These are phyloP conservation scores for Mareca strepera DNA, from an alignment of 2,797 vertebrate genomes.

Conservation along the genomic window DNA sequence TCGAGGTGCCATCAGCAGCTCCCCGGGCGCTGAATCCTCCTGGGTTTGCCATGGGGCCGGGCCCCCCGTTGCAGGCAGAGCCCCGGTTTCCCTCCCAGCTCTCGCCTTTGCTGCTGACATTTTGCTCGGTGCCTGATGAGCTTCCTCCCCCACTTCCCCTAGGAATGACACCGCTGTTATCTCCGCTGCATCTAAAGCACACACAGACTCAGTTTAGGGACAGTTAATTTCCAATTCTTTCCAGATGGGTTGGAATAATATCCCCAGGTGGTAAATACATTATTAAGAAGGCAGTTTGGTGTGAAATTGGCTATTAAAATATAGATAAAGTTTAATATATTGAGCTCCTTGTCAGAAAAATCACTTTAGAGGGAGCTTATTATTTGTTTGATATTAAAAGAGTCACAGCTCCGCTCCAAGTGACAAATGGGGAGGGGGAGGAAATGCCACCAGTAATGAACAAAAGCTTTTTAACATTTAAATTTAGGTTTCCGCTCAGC, in stretches of 20 bases:
- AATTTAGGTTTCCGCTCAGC: slow-evolving; percentile 76
- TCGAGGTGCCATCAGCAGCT: neutral
- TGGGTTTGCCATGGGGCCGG: neutral
- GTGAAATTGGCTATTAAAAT: slow-evolving; percentile 90
- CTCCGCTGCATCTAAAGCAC: slow-evolving; percentile 77
- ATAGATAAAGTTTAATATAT: slow-evolving; percentile 89
- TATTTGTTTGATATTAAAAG: slow-evolving; percentile 88
- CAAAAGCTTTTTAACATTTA: slow-evolving; percentile 85
- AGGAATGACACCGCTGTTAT: slow-evolving; percentile 73
- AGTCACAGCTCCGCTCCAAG: slow-evolving; percentile 83
- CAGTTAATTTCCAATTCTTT: slow-evolving; percentile 88
- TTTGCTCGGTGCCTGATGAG: slow-evolving; percentile 25
- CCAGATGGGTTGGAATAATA: slow-evolving; percentile 88
- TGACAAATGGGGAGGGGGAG: slow-evolving; percentile 80
- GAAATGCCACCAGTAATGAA: slow-evolving; percentile 81
- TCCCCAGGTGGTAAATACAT: slow-evolving; percentile 88
- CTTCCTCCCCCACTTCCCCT: slow-evolving; percentile 61
- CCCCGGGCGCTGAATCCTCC: neutral
- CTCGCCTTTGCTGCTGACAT: slow-evolving; percentile 62
- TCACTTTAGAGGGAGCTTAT: slow-evolving; percentile 86
- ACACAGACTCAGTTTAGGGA: slow-evolving; percentile 83
- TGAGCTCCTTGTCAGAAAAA: slow-evolving; percentile 88
- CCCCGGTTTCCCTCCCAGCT: neutral
- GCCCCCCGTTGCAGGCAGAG: neutral
- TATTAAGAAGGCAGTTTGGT: slow-evolving; percentile 89